Percentiles rank a stretch among this genome's conserved stretches.
Evolutionary conservation across 1,140 invertebrate genomes (phyloP).

Genomic region (Drosophila sucinea): DNA sequence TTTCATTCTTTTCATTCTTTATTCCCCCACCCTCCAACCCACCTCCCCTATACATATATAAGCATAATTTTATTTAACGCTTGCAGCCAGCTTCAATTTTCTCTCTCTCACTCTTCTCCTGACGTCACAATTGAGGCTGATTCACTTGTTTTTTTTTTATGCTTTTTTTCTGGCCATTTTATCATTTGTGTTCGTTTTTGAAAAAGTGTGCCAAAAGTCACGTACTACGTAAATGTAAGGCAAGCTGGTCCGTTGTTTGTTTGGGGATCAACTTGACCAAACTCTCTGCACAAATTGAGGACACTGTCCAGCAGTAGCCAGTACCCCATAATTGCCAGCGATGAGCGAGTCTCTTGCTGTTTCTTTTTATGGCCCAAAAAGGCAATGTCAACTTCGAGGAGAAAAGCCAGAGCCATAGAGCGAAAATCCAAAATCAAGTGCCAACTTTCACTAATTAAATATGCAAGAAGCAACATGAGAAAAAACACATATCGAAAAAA

Average conservation of each 20-base stretch:
- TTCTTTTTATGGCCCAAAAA: slow-evolving; percentile 38
- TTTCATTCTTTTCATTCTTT: not conserved
- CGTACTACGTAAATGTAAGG: slow-evolving; percentile 46
- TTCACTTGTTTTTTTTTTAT: slow-evolving; percentile 7
- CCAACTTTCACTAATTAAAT: slow-evolving; percentile 48
- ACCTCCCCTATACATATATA: not conserved
- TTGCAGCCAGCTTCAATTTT: slow-evolving; percentile 26
- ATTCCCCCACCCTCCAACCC: slow-evolving; percentile 23
- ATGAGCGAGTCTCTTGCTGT: slow-evolving; percentile 8
- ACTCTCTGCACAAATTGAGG: slow-evolving; percentile 14
- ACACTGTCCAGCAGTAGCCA: slow-evolving; percentile 37
- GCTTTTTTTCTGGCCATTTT: slow-evolving; percentile 27
- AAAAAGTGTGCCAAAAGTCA: slow-evolving; percentile 69
- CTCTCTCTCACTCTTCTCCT: slow-evolving; percentile 41
- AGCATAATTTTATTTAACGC: slow-evolving; percentile 51
- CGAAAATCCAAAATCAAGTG: slow-evolving; percentile 35
- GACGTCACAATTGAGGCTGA: slow-evolving; percentile 49
- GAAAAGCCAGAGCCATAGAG: slow-evolving; percentile 1
- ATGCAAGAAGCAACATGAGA: slow-evolving; percentile 1
- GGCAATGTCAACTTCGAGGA: slow-evolving; percentile 36
- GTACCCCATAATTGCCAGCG: slow-evolving; percentile 16
- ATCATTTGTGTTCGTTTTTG: not conserved
- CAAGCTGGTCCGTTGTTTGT: slow-evolving; percentile 55
- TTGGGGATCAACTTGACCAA: slow-evolving; percentile 19
- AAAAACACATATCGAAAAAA: slow-evolving; percentile 1